Conservation (phyloP, 2,113 vertebrate genomes). For the Phalacrocorax carbo region DNA sequence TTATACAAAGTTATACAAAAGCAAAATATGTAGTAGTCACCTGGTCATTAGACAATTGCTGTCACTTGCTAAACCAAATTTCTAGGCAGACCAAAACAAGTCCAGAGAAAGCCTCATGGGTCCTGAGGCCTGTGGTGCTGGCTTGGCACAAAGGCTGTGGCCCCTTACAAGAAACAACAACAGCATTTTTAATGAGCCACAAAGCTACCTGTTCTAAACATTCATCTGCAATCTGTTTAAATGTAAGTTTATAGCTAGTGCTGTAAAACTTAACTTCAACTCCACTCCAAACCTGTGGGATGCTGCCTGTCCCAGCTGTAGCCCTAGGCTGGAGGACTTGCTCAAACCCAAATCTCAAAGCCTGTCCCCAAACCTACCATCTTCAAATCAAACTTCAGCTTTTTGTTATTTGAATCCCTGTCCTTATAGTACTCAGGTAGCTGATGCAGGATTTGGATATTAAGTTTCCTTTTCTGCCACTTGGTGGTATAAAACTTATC, state of each 20-base stretch:
- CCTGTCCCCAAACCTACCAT: not conserved
- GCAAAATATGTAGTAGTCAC: not conserved
- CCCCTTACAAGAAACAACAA: not conserved
- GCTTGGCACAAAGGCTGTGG: not conserved
- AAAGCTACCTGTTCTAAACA: not conserved
- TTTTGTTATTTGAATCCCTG: not conserved
- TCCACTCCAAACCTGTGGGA: not conserved
- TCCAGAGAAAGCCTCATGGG: not conserved
- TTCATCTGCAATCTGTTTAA: not conserved
- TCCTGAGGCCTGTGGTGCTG: not conserved
- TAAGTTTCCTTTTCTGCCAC: not conserved
- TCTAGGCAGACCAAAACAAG: not conserved
- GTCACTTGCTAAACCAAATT: not conserved
- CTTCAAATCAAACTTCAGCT: not conserved
- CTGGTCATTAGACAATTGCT: not conserved
- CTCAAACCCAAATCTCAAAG: not conserved
- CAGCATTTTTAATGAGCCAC: not conserved
- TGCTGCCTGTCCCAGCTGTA: not conserved
- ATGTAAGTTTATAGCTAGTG: not conserved
- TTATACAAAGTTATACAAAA: not conserved
- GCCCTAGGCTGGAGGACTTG: not conserved
- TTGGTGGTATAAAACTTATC: not conserved
- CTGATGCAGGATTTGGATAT: not conserved
- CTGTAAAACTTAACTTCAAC: not conserved
- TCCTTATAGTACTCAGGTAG: not conserved